Base-by-base conservation (phyloP, 2,113 vertebrate genomes). In the Alligator sinensis region DNA sequence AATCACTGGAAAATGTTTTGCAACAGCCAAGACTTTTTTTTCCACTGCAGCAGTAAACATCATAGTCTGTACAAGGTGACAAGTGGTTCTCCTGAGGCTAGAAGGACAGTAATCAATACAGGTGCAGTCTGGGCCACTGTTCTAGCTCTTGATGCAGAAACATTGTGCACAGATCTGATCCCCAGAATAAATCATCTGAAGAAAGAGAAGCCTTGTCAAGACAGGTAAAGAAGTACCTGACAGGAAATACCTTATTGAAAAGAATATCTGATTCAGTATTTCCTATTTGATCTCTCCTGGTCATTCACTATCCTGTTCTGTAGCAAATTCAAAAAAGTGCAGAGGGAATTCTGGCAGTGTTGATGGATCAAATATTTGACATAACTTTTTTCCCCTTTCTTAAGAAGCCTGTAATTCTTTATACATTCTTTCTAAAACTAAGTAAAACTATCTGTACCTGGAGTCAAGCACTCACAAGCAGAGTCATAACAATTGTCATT, bases 1-100 rank as follows among this genome's bases (percentile, higher is more conserved):
- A 97, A 97, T 97, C 97, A 97, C 93, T 96, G 85, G 90, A 96
- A 98, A 97, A 85, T 97, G 81, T 96, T 98, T 97, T 95, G 92
- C 92, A 97, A 94, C 77, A 94, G 85, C 87, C 93, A 95, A 86
- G 95, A 89, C 5, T 61, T 18, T 57, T 58, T 96, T 96, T 92
- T 91, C 64, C 83, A 91, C 88, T 96, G 89, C 80, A 84, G 74
- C 88, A 94, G 92, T 97, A 97, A 97, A 97, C 94, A 94, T 95
- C 91, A 94, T 84, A 96, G 95, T 81, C 91, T 93, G 82, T 97
- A 91, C 86, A 94, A 96, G 92, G 89, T 96, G 96, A 97, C 96
- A 97, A 97, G 97, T 96, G 92, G 80, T 92, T 96, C 97, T 95
- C 95, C 80, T 77, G 96, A 96, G 96, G 93, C 85, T 87, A 92